Conservation (phyloP, 2,797 vertebrate genomes). For the Etheostoma nigrum region DNA sequence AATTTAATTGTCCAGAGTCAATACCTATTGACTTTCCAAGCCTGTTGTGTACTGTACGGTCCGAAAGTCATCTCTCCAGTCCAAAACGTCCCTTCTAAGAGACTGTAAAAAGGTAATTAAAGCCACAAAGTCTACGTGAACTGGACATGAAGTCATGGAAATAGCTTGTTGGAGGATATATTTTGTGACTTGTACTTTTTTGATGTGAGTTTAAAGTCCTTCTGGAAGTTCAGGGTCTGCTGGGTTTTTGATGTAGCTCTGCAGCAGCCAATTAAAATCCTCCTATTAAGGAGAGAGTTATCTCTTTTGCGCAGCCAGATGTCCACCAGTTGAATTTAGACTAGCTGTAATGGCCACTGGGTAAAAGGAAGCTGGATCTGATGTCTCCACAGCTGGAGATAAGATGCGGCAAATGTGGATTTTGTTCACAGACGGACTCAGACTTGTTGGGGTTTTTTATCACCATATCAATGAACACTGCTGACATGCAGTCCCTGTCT, state of each 20-base stretch:
- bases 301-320: slow-evolving; percentile 76
- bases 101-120: slow-evolving; percentile 73
- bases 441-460: slow-evolving; percentile 34
- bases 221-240: slow-evolving; percentile 74
- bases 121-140: slow-evolving; percentile 54
- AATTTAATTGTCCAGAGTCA: slow-evolving; percentile 78
- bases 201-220: slow-evolving; percentile 67
- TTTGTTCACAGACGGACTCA: slow-evolving; percentile 43
- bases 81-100: slow-evolving; percentile 57
- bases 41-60: slow-evolving; percentile 58
- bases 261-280: slow-evolving; percentile 78
- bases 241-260: slow-evolving; percentile 79
- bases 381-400: slow-evolving; percentile 71
- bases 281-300: slow-evolving; percentile 77
- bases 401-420: slow-evolving; percentile 53
- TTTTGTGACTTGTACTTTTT: slow-evolving; percentile 48
- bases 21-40: slow-evolving; percentile 74
- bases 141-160: slow-evolving; percentile 69
- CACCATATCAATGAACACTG: slow-evolving; percentile 23
- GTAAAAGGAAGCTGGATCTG: slow-evolving; percentile 58
- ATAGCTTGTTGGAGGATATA: slow-evolving; percentile 41
- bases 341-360: slow-evolving; percentile 70
- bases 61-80: slow-evolving; percentile 57
- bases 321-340: slow-evolving; percentile 79
- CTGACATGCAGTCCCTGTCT: slow-evolving; percentile 23